Base-by-base conservation (phyloP, 2,113 vertebrate genomes). In the Cryptomyrus ogoouensis region DNA sequence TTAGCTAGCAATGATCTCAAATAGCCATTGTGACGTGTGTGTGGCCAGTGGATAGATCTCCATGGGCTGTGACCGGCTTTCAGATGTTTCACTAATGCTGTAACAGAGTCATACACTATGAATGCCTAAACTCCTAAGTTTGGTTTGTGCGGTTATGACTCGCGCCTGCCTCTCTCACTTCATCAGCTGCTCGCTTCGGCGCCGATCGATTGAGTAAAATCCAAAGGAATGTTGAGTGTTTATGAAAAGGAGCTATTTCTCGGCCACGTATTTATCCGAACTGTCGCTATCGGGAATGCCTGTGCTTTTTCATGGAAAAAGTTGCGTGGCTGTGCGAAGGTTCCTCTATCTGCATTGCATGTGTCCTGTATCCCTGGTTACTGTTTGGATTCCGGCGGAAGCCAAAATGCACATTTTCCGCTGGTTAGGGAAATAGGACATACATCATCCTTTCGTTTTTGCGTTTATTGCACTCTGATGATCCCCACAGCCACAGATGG, bases 211-310 rank as follows among this genome's bases (percentile, higher is more conserved):
- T 39, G 46, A 42, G 74, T 83, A 35, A 83, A 52, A 56, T 27
- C 19, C 35, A 12, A 47, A 77, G 88, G 88, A 70, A 77, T 89
- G 27, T 80, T 35, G 24, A 83, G 56, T 90, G 89, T 90, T 90
- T 90, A 90, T 87, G 39, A 19, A 31, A 83, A 53, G 19, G 70
- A 39, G 58, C 35, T 15, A 52, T 90, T 58, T 90, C 49, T 89
- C 35, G 35, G 88, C 53, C 70, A 83, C 13, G 39, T 87, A 90
- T 90, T 90, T 87, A 87, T 58, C 35, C 2, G 12, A 87, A 62
- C 31, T 87, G 83, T 66, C 17, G 42, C n/a, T 49, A 49, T 27
- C 46, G 35, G 46, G 42, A 52, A 70, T 50, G n/a, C n/a, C 13
- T 66, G 39, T 24, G 17, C 52, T 83, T 52, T 56, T 89, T 21